Base-by-base conservation (phyloP, 2,113 vertebrate species). In the Solea solea region DNA sequence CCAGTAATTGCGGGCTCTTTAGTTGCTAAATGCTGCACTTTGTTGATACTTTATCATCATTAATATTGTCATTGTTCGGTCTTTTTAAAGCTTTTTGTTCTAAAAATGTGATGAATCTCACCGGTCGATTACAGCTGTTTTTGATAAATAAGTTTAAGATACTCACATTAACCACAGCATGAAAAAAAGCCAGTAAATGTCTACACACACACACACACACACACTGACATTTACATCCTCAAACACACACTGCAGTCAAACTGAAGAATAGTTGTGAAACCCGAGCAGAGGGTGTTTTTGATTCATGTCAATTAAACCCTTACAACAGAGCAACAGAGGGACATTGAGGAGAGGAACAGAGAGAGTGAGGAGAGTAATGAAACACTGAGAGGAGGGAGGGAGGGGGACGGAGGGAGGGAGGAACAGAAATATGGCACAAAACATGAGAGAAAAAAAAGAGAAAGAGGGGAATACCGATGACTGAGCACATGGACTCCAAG, bases 201-300 rank as follows among this genome's bases (percentile, higher is more conserved):
- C 41, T 51, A n/a, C 16, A 34, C 15, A 41, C 13, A 27, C 21
- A 27, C 1, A 27, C 45, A n/a, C 16, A 34, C 15, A 41, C 13
- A 27, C 21, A 27, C 1, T n/a, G n/a, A 25, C 52, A 15, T 55
- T 42, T 16, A 13, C 39, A 27, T 10, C 48, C 39, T 3, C 8
- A 7, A 5, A 16, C 10, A 16, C 12, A 42, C 16, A 60, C 60
- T 54, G 25, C 41, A 72, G 68, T 76, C 68, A 76, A 41, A 64
- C 0, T 80, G 51, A 76, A 65, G 49, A 34, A 78, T 67, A 60
- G 66, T 3, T 34, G 39, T 69, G 65, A 81, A 77, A 81, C 57
- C 52, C 42, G 0, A 70, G 78, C 42, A 25, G 65, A 48, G 44
- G 58, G 66, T 4, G 5, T 60, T 76, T 68, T 73, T 64, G 49